Base-by-base conservation (phyloP, 2,888 invertebrate genomes). In the Microctonus aethiopoides region DNA sequence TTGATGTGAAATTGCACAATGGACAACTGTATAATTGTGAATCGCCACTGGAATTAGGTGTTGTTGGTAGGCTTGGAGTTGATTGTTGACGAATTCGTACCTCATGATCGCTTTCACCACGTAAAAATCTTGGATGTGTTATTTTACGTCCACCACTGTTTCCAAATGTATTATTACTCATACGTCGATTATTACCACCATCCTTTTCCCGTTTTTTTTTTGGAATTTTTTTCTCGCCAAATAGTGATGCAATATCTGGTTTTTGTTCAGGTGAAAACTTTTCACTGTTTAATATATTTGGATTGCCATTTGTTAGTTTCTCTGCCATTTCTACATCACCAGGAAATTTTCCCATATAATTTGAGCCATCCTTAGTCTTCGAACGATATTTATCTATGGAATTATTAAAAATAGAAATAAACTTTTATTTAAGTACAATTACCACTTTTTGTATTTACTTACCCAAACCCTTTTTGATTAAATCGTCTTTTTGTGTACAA, bases 401-500 rank as follows among this genome's bases (percentile, higher is more conserved):
- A 51, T 34, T 22, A 66, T 56, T 34, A 20, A 63, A 72, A 67
- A 61, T n/a, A 61, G 6, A 41, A 34, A 34, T 9, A 22, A 20
- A 11, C 29, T 52, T 3, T 56, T 51, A n/a, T 2, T 22, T 22
- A 26, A n/a, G 24, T 0, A 56, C 2, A n/a, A 7, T 20, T 61
- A 20, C 20, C 20, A 36, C 41, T 7, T 11, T 29, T 16, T 22
- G 22, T 10, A 20, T 9, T 46, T 51, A 67, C 92, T 89, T 89
- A 95, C 95, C 92, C 81, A 94, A 88, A 80, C 95, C 95, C 87
- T 94, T 93, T 80, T 89, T 92, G 77, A 95, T 94, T 81, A 95
- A 95, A 77, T 95, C 94, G 87, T 90, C 89, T 87, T 95, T 95
- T 75, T 91, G 91, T 36, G 89, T 89, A 83, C 94, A 94, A 80